Evolutionary conservation across 2,113 vertebrate species (phyloP).

Genomic region (Microtus montanus): DNA sequence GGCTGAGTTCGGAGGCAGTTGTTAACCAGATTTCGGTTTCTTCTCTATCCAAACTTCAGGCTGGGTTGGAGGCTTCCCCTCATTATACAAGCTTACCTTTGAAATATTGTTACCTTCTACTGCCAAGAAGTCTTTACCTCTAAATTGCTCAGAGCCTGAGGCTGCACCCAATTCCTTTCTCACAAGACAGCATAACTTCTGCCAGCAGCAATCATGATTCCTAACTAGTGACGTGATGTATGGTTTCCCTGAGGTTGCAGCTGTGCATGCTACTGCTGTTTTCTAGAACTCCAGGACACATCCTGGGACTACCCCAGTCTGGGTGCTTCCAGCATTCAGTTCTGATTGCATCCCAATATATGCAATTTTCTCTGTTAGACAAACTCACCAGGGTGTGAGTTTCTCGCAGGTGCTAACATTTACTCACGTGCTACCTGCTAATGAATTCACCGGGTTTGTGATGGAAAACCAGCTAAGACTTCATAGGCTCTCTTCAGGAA

Average conservation of each 20-base stretch:
- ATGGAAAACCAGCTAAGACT: not conserved
- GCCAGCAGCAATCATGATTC: not conserved
- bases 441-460: not conserved
- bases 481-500: not conserved
- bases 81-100: not conserved
- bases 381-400: not conserved
- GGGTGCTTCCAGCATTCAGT: not conserved
- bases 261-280: not conserved
- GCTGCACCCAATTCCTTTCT: not conserved
- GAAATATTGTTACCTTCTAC: not conserved
- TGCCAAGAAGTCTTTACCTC: not conserved
- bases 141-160: not conserved
- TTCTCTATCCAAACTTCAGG: not conserved
- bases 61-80: not conserved
- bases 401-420: not conserved
- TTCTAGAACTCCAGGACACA: not conserved
- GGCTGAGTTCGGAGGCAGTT: not conserved
- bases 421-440: not conserved
- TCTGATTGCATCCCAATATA: not conserved
- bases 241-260: too few relatives aligned
- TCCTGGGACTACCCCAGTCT: not conserved
- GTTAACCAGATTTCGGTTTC: not conserved
- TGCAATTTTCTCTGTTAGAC: not conserved
- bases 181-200: not conserved
- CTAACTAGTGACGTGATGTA: not conserved